Base-by-base conservation (phyloP, 2,113 vertebrate species). In the Brachyhypopomus occidentalis region DNA sequence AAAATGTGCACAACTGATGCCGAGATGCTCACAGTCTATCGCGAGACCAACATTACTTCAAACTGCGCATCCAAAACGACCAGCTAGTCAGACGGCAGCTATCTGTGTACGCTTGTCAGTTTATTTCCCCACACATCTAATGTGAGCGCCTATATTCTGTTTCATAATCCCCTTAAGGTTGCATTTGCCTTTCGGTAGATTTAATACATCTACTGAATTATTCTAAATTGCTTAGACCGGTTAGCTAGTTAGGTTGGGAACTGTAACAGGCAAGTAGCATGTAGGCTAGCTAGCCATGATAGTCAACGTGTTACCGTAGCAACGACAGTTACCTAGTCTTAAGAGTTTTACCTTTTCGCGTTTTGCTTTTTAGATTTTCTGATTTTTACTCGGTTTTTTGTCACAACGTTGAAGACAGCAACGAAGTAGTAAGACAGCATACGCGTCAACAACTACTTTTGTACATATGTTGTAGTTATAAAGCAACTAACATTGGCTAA, bases 221-320 rank as follows among this genome's bases (percentile, higher is more conserved):
- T 48, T 6, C 1, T 2, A n/a, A 41, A 4, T 59, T 38, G 2
- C 7, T 59, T 25, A 22, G 34, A 52, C 45, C 2, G 8, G 25
- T 41, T 60, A 60, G 25, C 30, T 80, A 76, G 48, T 55, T 52
- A 30, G 55, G 52, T 20, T 45, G 22, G 4, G 16, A 56, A 17
- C 41, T 45, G 41, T 67, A 67, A 16, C 56, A 2, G 4, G 20
- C 62, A 36, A 25, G 4, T 23, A 45, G 45, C 45, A 52, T 14
- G 45, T 52, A 14, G 45, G 45, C 45, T 52, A 8, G 12, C 45
- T 41, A 41, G 5, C 1, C 9, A 4, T 2, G 2, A 6, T 41
- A 69, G 75, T 23, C 5, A 75, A 66, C 48, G 59, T 66, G 85
- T 84, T 78, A 72, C 85, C 85, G 70, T 87, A 78, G 86, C 86